Evolutionary conservation across 2,113 vertebrate genomes (phyloP).

Genomic region (Myrmophylax atrothorax): DNA sequence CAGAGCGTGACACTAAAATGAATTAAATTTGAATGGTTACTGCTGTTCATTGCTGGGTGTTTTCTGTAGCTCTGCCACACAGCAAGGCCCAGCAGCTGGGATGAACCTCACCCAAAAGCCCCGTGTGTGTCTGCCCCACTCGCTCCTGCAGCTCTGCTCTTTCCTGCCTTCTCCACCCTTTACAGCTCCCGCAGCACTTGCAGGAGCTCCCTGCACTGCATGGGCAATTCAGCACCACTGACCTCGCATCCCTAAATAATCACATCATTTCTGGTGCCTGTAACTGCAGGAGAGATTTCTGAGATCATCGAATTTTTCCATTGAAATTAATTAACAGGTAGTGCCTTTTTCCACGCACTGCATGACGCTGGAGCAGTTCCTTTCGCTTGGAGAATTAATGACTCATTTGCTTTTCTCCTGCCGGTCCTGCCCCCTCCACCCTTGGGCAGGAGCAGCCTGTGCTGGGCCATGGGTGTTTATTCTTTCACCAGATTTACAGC

Average conservation of each 20-base stretch:
- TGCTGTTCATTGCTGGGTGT: slow-evolving; percentile 54
- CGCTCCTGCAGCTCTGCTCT: background rate
- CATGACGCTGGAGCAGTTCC: background rate
- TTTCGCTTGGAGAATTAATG: background rate
- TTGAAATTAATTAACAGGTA: slow-evolving; percentile 27
- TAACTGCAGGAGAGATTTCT: background rate
- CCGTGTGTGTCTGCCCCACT: background rate
- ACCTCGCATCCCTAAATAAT: background rate
- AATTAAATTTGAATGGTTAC: slow-evolving; percentile 73
- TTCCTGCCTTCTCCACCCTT: background rate
- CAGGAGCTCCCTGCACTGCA: background rate
- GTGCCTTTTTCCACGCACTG: background rate
- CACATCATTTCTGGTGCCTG: background rate
- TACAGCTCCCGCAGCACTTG: background rate
- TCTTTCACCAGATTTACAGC: slow-evolving; percentile 18
- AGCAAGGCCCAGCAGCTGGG: background rate
- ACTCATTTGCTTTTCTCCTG: slow-evolving; percentile 38
- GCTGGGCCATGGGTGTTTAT: background rate
- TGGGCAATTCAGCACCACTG: background rate
- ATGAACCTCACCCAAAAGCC: background rate
- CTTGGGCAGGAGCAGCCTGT: slow-evolving; percentile 9
- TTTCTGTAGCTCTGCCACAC: background rate
- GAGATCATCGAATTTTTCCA: background rate
- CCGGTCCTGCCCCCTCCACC: background rate
- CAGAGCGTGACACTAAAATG: slow-evolving; percentile 42